Conservation (phyloP, 2,888 invertebrate species). For the Hirudinaria manillensis region DNA sequence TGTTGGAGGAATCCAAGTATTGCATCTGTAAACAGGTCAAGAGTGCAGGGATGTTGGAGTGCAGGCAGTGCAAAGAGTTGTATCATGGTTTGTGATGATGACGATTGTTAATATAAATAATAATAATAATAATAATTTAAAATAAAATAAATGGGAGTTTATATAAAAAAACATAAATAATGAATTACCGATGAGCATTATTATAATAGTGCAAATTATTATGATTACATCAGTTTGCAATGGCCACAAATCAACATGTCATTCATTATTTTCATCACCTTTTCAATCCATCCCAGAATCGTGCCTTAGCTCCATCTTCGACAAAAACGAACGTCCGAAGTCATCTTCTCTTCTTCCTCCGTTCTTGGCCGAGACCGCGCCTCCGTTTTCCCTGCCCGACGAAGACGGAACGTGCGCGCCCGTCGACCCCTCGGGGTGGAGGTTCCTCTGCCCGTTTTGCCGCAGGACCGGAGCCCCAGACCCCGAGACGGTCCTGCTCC, state of each 20-base stretch:
- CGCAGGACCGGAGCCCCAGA: background rate
- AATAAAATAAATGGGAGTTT: background rate
- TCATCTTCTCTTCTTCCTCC: too few relatives aligned
- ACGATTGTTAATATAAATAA: background rate
- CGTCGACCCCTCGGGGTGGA: background rate
- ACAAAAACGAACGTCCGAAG: too few relatives aligned
- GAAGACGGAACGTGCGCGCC: background rate
- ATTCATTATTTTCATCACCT: background rate
- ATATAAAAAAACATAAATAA: background rate
- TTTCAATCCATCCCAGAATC: background rate
- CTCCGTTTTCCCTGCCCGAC: too few relatives aligned
- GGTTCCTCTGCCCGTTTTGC: background rate
- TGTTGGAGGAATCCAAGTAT: constrained; percentile 15
- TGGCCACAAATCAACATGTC: too few relatives aligned
- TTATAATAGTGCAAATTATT: constrained; percentile 1
- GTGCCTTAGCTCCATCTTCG: background rate
- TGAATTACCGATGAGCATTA: background rate
- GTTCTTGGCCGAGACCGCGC: too few relatives aligned
- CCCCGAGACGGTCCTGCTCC: background rate
- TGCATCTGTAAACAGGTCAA: constrained; percentile 11
- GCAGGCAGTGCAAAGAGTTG: constrained; percentile 14
- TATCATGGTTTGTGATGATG: constrained; percentile 19
- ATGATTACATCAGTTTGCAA: background rate
- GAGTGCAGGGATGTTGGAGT: background rate
- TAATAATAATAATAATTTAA: background rate